A percentile compares a stretch with the other conserved stretches of the same genome.
Evolutionary conservation across 2,888 invertebrate species (phyloP).

Genomic region (Patella ulyssiponensis): DNA sequence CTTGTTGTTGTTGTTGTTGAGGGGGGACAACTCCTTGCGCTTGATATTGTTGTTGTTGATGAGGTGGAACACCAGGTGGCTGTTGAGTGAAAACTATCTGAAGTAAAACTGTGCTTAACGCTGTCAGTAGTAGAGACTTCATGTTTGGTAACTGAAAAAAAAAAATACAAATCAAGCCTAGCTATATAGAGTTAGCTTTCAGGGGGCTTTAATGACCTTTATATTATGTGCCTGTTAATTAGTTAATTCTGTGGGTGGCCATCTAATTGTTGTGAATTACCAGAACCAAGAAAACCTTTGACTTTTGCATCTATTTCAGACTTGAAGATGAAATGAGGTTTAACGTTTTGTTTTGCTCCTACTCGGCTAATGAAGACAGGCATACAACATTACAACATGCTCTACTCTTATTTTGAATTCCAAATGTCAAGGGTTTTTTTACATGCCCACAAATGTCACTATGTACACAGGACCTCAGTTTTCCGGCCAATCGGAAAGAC

Average conservation of each 20-base stretch:
- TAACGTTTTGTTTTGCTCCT: too few relatives aligned
- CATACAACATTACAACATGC: too few relatives aligned
- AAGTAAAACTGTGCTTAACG: conserved; percentile 13
- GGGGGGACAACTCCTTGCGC: conserved; percentile 10
- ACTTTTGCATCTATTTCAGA: too few relatives aligned
- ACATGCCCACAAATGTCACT: too few relatives aligned
- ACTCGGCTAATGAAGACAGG: too few relatives aligned
- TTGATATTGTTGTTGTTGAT: conserved; percentile 21
- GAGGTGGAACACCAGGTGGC: conserved; percentile 49
- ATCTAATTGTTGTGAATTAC: background rate
- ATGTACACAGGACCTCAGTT: too few relatives aligned
- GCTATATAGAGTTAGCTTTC: background rate
- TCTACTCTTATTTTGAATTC: too few relatives aligned
- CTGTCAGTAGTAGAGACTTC: background rate
- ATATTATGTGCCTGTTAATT: background rate
- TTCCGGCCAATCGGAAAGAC: too few relatives aligned
- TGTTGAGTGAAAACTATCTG: conserved; percentile 18
- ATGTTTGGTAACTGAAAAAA: background rate
- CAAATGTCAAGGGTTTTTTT: too few relatives aligned
- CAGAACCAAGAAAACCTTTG: too few relatives aligned
- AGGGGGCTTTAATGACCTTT: background rate
- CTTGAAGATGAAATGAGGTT: too few relatives aligned
- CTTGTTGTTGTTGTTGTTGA: conserved; percentile 24
- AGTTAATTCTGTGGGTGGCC: background rate
- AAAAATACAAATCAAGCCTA: too few relatives aligned